phyloP scores from a whole-genome alignment of 35 echinoderm and acorn worm species.

The Strongylocentrotus purpuratus region DNA sequence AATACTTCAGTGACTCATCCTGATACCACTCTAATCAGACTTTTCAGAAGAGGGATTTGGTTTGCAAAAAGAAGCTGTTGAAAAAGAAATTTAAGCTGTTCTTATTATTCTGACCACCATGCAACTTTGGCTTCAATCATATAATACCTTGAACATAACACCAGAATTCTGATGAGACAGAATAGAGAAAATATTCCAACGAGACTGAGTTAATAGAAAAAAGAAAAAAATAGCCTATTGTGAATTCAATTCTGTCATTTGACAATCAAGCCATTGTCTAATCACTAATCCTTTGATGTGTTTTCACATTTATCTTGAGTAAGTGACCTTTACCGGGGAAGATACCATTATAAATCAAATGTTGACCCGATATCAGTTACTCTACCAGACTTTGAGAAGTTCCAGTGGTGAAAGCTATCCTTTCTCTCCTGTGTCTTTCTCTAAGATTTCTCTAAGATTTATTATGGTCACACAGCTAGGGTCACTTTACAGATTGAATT shows the following conservation, averaged over 20 bases:
- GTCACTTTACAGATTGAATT: constrained; percentile 13
- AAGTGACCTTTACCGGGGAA: background rate
- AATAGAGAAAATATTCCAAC: too few species aligned
- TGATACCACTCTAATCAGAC: background rate
- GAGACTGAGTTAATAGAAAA: too few species aligned
- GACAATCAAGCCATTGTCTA: background rate
- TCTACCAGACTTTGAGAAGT: background rate
- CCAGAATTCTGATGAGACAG: too few species aligned
- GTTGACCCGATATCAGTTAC: background rate
- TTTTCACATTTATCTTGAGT: background rate
- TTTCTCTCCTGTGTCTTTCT: background rate
- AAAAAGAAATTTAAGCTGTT: background rate
- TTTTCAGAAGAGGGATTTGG: background rate
- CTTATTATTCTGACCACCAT: background rate
- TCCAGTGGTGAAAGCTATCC: background rate
- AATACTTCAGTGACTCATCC: constrained; percentile 17
- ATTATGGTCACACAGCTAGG: background rate
- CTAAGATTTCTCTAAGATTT: background rate
- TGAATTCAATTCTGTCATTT: background rate
- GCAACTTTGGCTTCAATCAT: background rate
- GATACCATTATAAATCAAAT: background rate
- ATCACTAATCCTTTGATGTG: background rate
- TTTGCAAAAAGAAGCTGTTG: background rate
- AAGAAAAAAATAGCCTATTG: background rate
- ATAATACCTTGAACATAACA: background rate